Evolutionary conservation across 1,140 invertebrate genomes (phyloP), one percentile per base, ranked within the genome.

Genomic region (Penaeus vannamei): DNA sequence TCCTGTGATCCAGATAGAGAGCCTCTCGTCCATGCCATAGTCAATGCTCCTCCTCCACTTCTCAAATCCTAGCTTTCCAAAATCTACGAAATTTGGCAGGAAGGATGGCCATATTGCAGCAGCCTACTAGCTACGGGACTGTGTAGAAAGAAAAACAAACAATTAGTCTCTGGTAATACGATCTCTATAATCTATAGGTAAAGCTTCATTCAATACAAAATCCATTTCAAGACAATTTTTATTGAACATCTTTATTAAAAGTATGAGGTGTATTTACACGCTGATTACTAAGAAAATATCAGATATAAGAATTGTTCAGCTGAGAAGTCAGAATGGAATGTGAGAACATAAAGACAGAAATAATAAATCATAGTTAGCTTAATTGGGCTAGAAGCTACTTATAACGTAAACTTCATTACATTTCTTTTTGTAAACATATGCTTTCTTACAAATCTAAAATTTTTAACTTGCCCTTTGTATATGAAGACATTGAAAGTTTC

Each of bases 91-190:
- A 90, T 90, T 90, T 90, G 88, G 88, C 84, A 89, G 88, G 88
- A 66, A 85, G 88, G 88, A 90, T 85, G 88, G 76, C 84, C 88
- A 90, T 85, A 90, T 84, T 90, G 88, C 88, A 85, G 88, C 88
- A 90, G 88, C 88, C 88, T 90, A 90, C 88, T 90, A 90, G 88
- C 88, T 90, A 90, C 88, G 84, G 83, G 88, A 90, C 88, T 90
- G 88, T 90, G 88, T 85, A 82, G 84, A 90, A 64, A 90, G 88
- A 90, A 90, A 90, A 90, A 90, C 88, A 90, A 80, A 66, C 60
- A 85, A 90, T 90, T 90, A 90, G 88, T 90, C 77, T 85, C 76
- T 60, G 29, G 72, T 79, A 85, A 66, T 69, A 62, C 64, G 66
- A 84, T 81, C 53, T 66, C 53, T 29, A 32, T 64, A 80, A 62